phyloP scores from a whole-genome alignment of 53 echinoderm and acorn worm genomes.

The Echinometra lucunter region DNA sequence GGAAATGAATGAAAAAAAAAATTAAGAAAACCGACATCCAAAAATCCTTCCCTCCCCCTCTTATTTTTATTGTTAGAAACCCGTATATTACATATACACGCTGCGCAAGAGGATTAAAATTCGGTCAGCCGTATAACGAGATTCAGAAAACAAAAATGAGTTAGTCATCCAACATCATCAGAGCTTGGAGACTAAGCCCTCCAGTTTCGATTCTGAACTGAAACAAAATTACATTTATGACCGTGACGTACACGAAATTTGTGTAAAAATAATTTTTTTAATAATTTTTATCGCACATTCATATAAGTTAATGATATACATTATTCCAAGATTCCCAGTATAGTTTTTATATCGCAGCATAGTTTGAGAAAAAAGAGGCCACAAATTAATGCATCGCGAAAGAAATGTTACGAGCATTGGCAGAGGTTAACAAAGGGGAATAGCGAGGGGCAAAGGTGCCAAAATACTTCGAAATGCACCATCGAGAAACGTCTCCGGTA shows the following conservation, averaged over 20 bases:
- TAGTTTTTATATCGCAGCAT: background rate
- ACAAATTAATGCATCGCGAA: background rate
- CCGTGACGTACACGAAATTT: background rate
- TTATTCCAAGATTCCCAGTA: background rate
- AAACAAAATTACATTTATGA: background rate
- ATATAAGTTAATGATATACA: background rate
- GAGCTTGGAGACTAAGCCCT: background rate
- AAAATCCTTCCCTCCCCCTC: too few species aligned
- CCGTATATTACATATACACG: background rate
- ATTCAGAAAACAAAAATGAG: background rate
- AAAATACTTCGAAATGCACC: background rate
- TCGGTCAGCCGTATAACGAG: background rate
- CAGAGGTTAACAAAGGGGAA: background rate
- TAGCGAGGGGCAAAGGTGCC: background rate
- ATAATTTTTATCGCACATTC: background rate
- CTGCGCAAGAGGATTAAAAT: background rate
- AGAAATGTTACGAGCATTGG: background rate
- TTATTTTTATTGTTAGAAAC: too few species aligned
- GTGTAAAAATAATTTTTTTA: too few species aligned
- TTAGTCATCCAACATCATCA: background rate
- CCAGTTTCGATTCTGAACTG: background rate
- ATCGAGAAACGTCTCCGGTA: background rate
- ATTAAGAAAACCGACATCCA: too few species aligned
- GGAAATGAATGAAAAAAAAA: too few species aligned
- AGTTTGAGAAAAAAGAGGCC: background rate